These are phyloP conservation scores for Cephus pulcher DNA, from an alignment of 2,888 invertebrate species.

Conservation along the genomic window DNA sequence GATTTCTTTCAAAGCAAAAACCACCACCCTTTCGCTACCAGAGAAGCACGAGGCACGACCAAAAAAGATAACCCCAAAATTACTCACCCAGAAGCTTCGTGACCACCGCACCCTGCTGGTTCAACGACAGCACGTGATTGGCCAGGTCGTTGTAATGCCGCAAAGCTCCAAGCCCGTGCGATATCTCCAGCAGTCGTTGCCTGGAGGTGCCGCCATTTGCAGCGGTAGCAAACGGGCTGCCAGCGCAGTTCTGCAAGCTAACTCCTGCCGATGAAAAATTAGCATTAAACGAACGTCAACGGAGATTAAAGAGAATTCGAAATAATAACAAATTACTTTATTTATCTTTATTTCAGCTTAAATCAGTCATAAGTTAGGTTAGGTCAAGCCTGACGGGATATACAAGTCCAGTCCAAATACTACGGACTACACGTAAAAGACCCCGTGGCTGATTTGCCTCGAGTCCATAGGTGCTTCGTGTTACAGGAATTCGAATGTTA, in stretches of 20 bases:
- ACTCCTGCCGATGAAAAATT: constrained; percentile 42
- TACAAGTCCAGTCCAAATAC: background rate
- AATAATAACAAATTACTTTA: background rate
- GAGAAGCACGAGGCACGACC: background rate
- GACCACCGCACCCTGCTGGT: constrained; percentile 87
- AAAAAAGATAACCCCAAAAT: background rate
- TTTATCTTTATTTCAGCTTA: background rate
- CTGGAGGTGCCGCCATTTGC: constrained; percentile 70
- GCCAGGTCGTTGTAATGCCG: constrained; percentile 89
- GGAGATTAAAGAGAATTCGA: background rate
- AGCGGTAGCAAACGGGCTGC: constrained; percentile 51
- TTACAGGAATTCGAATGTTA: background rate
- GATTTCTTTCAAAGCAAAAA: background rate
- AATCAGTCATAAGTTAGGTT: background rate
- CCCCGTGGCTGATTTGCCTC: background rate
- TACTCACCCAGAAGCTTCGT: constrained; percentile 89
- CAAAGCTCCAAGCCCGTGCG: constrained; percentile 78
- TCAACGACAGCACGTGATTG: constrained; percentile 84
- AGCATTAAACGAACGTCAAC: background rate
- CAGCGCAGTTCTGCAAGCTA: constrained; percentile 55
- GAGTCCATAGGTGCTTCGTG: background rate
- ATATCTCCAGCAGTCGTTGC: constrained; percentile 84
- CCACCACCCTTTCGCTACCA: background rate
- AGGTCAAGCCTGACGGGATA: background rate
- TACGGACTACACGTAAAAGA: background rate